These are phyloP conservation scores for Carcina quercana DNA, from an alignment of 2,888 invertebrate species.

Conservation along the genomic window DNA sequence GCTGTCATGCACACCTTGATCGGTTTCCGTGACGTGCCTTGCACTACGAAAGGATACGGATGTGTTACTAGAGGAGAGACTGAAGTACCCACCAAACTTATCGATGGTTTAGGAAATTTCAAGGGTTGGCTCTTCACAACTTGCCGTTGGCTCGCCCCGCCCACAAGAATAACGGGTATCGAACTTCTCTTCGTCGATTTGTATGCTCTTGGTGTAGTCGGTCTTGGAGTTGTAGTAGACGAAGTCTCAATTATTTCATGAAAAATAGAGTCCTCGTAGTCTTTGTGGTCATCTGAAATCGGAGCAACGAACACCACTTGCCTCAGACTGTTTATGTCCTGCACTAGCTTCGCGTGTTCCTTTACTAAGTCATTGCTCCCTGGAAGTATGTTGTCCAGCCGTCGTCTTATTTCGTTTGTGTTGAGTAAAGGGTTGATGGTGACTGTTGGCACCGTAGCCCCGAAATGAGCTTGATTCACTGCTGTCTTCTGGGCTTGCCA, in stretches of 20 bases:
- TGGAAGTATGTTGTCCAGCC: conserved; percentile 30
- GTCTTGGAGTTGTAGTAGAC: conserved; percentile 29
- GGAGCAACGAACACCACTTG: conserved; percentile 52
- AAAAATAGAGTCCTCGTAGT: conserved; percentile 60
- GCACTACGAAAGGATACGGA: conserved; percentile 57
- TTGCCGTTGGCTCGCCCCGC: conserved; percentile 48
- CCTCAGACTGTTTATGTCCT: conserved; percentile 58
- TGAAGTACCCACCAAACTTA: conserved; percentile 53
- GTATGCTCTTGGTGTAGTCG: conserved; percentile 15
- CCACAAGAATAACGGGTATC: conserved; percentile 47
- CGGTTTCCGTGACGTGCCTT: conserved; percentile 35
- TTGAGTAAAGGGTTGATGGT: conserved; percentile 18
- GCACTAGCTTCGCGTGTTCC: conserved; percentile 63
- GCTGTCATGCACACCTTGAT: conserved; percentile 50
- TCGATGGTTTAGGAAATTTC: conserved; percentile 37
- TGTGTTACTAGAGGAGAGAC: conserved; percentile 46
- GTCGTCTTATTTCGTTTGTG: conserved; percentile 26
- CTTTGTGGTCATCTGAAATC: conserved; percentile 40
- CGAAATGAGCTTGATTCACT: conserved; percentile 7
- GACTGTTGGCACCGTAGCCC: conserved; percentile 11
- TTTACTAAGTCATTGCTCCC: conserved; percentile 47
- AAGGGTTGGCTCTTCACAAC: conserved; percentile 39
- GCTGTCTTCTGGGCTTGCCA: conserved; percentile 16
- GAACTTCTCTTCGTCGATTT: conserved; percentile 23
- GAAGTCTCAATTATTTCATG: conserved; percentile 56